Conservation (phyloP, 2,113 vertebrate species). For the Bos javanicus region DNA sequence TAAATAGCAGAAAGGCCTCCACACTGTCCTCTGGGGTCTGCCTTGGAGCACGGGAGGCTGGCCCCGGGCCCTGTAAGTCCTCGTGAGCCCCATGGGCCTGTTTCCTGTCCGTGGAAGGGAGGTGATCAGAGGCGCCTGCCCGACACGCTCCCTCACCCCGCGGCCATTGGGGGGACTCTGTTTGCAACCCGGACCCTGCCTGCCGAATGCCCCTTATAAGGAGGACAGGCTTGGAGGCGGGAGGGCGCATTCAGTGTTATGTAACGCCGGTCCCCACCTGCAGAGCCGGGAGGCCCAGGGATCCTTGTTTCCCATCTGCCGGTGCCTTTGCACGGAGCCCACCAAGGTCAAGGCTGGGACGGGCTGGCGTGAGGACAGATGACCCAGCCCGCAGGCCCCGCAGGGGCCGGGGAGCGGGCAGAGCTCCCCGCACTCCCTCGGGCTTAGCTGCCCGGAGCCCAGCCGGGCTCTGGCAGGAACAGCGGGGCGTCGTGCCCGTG, state of each 20-base stretch:
- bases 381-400: fast-evolving
- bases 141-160: fast-evolving
- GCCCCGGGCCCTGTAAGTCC: fast-evolving
- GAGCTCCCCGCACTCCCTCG: fast-evolving
- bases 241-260: fast-evolving
- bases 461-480: fast-evolving
- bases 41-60: background rate
- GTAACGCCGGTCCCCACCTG: fast-evolving
- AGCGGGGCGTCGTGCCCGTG: fast-evolving
- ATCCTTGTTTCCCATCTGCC: background rate
- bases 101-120: background rate
- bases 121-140: fast-evolving
- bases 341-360: fast-evolving
- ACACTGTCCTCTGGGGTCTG: background rate
- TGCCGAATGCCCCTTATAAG: fast-evolving
- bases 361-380: background rate
- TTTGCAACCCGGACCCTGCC: fast-evolving
- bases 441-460: background rate
- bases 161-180: fast-evolving
- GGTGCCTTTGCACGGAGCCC: no score
- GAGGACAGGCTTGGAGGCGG: background rate
- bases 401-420: fast-evolving
- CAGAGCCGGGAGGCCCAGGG: fast-evolving
- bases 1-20: no score
- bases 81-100: fast-evolving